phyloP scores from a whole-genome alignment of 2,888 invertebrate genomes.

The Amphipyra tragopoginis region DNA sequence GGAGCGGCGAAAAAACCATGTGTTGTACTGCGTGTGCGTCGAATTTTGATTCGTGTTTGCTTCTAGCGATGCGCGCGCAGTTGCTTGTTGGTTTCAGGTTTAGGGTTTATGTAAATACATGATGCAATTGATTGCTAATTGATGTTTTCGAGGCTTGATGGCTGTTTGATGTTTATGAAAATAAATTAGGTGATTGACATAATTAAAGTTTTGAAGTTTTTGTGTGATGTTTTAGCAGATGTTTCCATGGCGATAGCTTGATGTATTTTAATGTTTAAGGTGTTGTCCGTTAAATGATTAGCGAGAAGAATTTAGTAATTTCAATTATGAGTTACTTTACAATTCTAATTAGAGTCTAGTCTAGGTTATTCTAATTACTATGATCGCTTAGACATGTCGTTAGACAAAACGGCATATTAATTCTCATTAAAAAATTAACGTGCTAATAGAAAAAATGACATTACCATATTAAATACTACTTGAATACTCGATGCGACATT shows the following conservation, averaged over 20 bases:
- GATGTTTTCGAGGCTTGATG: slow-evolving; percentile 2
- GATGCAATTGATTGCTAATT: slow-evolving; percentile 15
- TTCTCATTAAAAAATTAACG: slow-evolving; percentile 33
- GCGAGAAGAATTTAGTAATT: too few species aligned
- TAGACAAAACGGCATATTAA: slow-evolving; percentile 22
- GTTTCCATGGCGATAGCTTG: background rate
- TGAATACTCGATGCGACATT: slow-evolving; percentile 1
- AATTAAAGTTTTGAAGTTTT: background rate
- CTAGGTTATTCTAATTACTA: slow-evolving; percentile 34
- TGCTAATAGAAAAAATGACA: slow-evolving; percentile 19
- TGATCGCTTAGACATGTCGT: slow-evolving; percentile 6
- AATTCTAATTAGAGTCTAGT: slow-evolving; percentile 13
- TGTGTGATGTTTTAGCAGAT: background rate
- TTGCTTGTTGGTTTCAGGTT: slow-evolving; percentile 18
- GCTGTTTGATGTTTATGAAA: slow-evolving; percentile 3
- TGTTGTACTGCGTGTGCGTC: slow-evolving; percentile 69
- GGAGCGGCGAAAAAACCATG: slow-evolving; percentile 74
- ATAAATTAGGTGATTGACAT: background rate
- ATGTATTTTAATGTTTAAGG: background rate
- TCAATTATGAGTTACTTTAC: background rate
- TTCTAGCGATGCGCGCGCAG: slow-evolving; percentile 46
- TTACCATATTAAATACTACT: slow-evolving; percentile 34
- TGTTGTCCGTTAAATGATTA: background rate
- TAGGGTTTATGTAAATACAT: slow-evolving; percentile 10
- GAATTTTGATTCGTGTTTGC: slow-evolving; percentile 74